These are phyloP conservation scores for Alauda arvensis DNA, from an alignment of 2,797 vertebrate species.

Conservation along the genomic window DNA sequence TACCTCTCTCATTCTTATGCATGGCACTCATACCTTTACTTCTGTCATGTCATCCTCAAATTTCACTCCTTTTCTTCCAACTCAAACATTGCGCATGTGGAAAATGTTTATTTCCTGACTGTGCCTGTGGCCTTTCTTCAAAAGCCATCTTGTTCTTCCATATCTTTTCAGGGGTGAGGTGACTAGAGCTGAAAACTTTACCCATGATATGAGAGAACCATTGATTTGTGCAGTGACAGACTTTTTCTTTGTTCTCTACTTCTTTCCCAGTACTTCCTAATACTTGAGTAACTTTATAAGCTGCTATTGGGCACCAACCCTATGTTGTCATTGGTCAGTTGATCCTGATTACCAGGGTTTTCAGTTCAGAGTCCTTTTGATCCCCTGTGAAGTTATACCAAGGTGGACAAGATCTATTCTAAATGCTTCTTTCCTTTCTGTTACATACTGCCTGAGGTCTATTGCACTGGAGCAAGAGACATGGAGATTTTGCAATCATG, in stretches of 20 bases:
- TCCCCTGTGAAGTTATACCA: rapidly evolving
- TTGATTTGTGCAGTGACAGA: neutral
- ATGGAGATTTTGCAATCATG: neutral
- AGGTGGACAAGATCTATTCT: neutral
- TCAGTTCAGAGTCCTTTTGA: neutral
- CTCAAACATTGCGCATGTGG: neutral
- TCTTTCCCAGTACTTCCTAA: neutral
- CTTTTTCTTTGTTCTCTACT: neutral
- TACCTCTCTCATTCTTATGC: neutral
- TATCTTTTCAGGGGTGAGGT: neutral
- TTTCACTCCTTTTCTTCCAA: neutral
- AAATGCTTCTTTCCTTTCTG: neutral
- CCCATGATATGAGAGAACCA: neutral
- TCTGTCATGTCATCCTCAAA: neutral
- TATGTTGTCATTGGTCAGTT: neutral
- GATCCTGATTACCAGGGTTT: neutral
- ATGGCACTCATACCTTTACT: neutral
- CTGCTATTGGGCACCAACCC: neutral
- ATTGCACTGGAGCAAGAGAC: neutral
- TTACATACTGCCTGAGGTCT: neutral
- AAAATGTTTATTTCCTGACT: neutral
- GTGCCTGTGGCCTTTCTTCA: neutral
- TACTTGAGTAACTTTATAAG: neutral
- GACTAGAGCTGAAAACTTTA: neutral
- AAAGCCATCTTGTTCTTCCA: neutral